Evolutionary conservation across 2,888 invertebrate species (phyloP), one percentile per base, ranked within the genome.

Genomic region (Matsumyia berberina): DNA sequence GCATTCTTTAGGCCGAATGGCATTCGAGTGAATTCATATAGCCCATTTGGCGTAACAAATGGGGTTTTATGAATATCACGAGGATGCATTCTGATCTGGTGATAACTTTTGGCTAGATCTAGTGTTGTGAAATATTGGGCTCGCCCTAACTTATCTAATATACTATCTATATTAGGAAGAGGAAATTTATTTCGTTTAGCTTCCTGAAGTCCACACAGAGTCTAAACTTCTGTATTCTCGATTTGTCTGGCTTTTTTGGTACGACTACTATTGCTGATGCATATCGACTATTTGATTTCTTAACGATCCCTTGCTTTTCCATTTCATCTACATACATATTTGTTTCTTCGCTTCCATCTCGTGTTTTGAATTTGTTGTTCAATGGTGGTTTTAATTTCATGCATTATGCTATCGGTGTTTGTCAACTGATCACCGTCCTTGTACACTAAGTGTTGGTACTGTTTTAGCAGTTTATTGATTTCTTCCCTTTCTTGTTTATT

Each of bases 101-200:
- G 77, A 55, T 85, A 86, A 7, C 81, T 82, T 15, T 85, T 86
- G 1, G 69, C 74, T 0, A 86, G 17, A 31, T 87, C 83, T 4
- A 87, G 24, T 7, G 85, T 86, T 7, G 86, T 76, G 37, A 83
- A 83, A 58, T 87, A 87, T 35, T 74, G 77, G 7, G 64, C 82
- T 19, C 62, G 58, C 8, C 86, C 85, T 19, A 86, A n/a, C 82
- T 74, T 44, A 86, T 86, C 46, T n/a, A n/a, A n/a, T n/a, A n/a
- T n/a, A n/a, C n/a, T n/a, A n/a, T n/a, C n/a, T n/a, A n/a, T n/a
- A n/a, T 86, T 87, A 1, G 86, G 83, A 17, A 87, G 62, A 8
- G 81, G 42, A 86, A 86, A 5, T 83, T 74, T 2, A 83, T 49
- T 8, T 69, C 72, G 51, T 82, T 86, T 1, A 70, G 15, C 24